phyloP scores from a whole-genome alignment of 2,113 vertebrate genomes.

The Hyperoodon ampullatus region DNA sequence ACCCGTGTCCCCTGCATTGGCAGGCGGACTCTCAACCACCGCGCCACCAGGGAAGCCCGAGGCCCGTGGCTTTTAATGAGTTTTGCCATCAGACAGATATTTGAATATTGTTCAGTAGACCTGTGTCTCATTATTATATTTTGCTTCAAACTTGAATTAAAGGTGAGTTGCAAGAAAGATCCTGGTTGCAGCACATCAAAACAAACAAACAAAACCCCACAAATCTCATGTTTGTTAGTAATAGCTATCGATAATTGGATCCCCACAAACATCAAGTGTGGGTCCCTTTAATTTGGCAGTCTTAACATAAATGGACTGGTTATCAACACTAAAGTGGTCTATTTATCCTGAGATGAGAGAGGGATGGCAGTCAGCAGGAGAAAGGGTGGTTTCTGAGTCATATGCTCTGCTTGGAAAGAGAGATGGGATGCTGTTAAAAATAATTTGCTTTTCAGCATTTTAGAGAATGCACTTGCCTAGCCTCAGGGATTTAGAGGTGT shows the following conservation, averaged over 20 bases:
- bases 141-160: slow-evolving; percentile 49
- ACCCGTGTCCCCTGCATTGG: too few species aligned
- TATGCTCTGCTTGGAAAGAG: not conserved
- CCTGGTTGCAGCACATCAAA: not conserved
- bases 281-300: not conserved
- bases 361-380: not conserved
- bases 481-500: not conserved
- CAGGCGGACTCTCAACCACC: too few species aligned
- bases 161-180: not conserved
- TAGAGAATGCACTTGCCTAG: slow-evolving; percentile 12
- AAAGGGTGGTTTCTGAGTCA: not conserved
- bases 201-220: not conserved
- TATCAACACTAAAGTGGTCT: not conserved
- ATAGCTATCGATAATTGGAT: not conserved
- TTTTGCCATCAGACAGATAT: not conserved
- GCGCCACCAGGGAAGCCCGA: not conserved
- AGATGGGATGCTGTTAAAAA: not conserved
- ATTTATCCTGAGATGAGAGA: not conserved
- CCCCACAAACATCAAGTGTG: not conserved
- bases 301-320: not conserved
- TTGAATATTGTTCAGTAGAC: not conserved
- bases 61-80: slow-evolving; percentile 12
- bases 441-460: not conserved
- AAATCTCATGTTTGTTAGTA: not conserved
- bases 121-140: slow-evolving; percentile 24